Base-by-base conservation (phyloP, 2,113 vertebrate species). In the Phylloscopus trochiloides region DNA sequence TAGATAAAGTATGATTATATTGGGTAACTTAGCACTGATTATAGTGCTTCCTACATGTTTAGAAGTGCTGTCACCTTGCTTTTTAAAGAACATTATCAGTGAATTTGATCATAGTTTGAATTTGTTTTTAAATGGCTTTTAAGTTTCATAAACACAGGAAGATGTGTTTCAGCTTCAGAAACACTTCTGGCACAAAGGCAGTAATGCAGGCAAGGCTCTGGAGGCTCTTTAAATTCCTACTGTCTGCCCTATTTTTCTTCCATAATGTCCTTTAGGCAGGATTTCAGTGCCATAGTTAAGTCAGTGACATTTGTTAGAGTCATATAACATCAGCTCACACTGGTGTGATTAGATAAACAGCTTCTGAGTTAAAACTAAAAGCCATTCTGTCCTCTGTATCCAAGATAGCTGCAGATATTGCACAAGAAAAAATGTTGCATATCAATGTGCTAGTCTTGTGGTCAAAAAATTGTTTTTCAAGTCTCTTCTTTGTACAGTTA, bases 251-350 rank as follows among this genome's bases (percentile, higher is more conserved):
- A 89, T 94, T 94, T 95, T 80, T 71, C 29, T 84, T 72, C 45
- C n/a, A 8, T 38, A 62, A 47, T 73, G 58, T 86, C 84, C 95
- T 96, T 83, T 80, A 91, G 93, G 92, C 94, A 95, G 43, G 28
- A 57, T 91, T 92, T 94, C 88, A 50, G 48, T 75, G 54, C 70
- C 38, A 7, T 1, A 10, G 59, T 70, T 32, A 88, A 85, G 70
- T 82, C 90, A 88, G 45, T 96, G 85, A 83, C 92, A 94, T 93
- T 96, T 95, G 74, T 93, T 96, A 57, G 50, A 79, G 85, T 96
- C 95, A 55, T 70, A 25, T 62, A 95, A 51, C 71, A 94, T 96
- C 75, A 95, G 74, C 59, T 79, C 71, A 80, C 19, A 26, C 14
- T 83, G 52, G 14, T 51, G n/a, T 94, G 85, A 77, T 76, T 54